Evolutionary conservation across 2,113 vertebrate genomes (phyloP).

Genomic region (Dipodomys ordii): DNA sequence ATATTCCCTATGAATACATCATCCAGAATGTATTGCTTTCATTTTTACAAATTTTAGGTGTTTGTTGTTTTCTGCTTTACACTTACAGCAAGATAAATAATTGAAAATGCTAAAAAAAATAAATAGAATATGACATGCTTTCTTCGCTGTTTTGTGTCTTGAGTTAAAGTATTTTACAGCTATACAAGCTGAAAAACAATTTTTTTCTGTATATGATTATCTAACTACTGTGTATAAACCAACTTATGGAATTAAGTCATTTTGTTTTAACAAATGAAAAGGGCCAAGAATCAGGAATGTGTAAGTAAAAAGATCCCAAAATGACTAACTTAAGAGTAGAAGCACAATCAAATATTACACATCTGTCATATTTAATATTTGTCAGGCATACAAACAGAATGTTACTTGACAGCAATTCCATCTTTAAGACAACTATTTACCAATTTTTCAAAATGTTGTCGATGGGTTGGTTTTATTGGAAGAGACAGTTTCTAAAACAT

Average conservation of each 20-base stretch:
- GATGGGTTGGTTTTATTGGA: background rate
- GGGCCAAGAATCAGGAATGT: constrained; percentile 14
- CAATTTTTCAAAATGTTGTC: constrained; percentile 60
- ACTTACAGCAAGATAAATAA: constrained; percentile 74
- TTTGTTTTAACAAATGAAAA: constrained; percentile 9
- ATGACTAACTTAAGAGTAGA: constrained; percentile 30
- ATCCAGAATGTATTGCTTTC: constrained; percentile 73
- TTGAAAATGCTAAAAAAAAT: constrained; percentile 69
- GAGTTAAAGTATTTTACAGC: constrained; percentile 67
- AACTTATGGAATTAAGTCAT: constrained; percentile 38
- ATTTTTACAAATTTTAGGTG: constrained; percentile 79
- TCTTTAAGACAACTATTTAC: background rate
- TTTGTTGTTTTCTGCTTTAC: constrained; percentile 68
- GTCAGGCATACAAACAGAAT: background rate
- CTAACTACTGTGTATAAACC: constrained; percentile 52
- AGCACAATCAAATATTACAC: background rate
- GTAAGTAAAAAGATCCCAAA: constrained; percentile 10
- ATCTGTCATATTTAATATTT: background rate
- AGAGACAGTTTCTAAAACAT: constrained; percentile 24
- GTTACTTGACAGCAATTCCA: background rate
- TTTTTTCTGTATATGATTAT: constrained; percentile 25
- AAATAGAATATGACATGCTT: constrained; percentile 59
- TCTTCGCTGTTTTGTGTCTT: constrained; percentile 69
- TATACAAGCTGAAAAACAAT: constrained; percentile 41
- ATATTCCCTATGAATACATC: constrained; percentile 78